Percentiles rank a stretch among this genome's conserved stretches.
Evolutionary conservation across 2,888 invertebrate species (phyloP).

Genomic region (Terebella lapidaria): DNA sequence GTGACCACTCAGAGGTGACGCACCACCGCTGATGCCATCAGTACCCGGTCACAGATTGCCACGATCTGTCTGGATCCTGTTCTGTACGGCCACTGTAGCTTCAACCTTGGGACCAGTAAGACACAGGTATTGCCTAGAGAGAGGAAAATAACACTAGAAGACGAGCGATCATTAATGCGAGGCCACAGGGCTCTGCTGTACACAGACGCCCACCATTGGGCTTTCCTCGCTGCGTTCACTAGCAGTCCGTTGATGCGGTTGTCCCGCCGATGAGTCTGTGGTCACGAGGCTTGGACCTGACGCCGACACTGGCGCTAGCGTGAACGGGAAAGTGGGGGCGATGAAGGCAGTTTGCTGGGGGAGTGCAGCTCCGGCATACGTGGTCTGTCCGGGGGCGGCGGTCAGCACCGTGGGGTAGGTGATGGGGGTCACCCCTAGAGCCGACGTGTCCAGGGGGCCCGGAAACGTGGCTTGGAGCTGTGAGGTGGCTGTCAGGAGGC

Average conservation of each 20-base stretch:
- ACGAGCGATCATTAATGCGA: slow-evolving; percentile 68
- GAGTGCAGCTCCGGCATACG: too few relatives aligned
- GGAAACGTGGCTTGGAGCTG: not conserved
- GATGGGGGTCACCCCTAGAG: not conserved
- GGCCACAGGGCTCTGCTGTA: slow-evolving; percentile 88
- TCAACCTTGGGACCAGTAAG: too few relatives aligned
- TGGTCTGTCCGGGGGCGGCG: not conserved
- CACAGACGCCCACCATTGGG: slow-evolving; percentile 83
- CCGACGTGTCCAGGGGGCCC: not conserved
- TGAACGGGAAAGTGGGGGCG: slow-evolving; percentile 22
- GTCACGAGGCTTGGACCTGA: not conserved
- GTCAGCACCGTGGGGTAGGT: slow-evolving; percentile 1
- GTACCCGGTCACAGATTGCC: too few relatives aligned
- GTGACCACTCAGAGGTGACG: too few relatives aligned
- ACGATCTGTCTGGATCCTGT: too few relatives aligned
- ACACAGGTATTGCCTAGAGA: not conserved
- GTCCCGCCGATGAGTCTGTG: not conserved
- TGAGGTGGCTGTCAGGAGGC: too few relatives aligned
- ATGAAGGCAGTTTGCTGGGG: not conserved
- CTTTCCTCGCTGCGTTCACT: slow-evolving; percentile 61
- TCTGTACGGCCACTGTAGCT: too few relatives aligned
- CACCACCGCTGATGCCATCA: too few relatives aligned
- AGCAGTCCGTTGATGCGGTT: slow-evolving; percentile 44
- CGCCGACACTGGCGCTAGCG: not conserved
- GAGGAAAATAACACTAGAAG: too few relatives aligned